Base-by-base conservation (phyloP, 2,888 invertebrate genomes). In the Candidula unifasciata region DNA sequence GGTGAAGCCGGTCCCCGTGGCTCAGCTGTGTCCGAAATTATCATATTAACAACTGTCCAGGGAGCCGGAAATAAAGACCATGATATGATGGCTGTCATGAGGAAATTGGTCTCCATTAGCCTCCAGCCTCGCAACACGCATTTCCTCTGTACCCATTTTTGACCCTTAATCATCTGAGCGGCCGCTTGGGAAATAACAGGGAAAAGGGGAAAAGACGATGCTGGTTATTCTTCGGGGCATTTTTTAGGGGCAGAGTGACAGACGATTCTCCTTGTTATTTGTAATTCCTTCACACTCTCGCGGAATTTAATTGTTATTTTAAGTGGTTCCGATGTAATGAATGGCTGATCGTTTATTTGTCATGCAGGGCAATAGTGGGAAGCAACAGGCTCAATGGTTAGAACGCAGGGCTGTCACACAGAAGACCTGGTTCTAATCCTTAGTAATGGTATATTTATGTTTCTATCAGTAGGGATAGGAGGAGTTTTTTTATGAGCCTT, bases 101-200 rank as follows among this genome's bases (percentile, higher is more conserved):
- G 79, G 27, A 79, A 79, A 79, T 79, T 79, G 79, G 64, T 44
- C 79, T 64, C 66, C 64, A 79, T 79, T 79, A 79, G 79, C 79
- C 79, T 79, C 37, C 21, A 57, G 79, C 44, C 79, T 54, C 74
- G 52, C 44, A 66, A 66, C 27, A 24, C 21, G 37, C 37, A 27
- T 52, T 68, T 68, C 79, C 68, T 30, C 74, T 13, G 30, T 54
- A 24, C 74, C 16, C 16, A 30, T 79, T 44, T 68, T 68, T 30
- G 52, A 68, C 68, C 66, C 68, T n/a, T 52, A 60, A 79, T 64
- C 44, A 66, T 64, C n/a, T 21, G 66, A 64, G 68, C 16, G 79
- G 37, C 27, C 79, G 30, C 79, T 16, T 18, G 79, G 79, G 79
- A 79, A 79, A 79, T 79, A 52, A 64, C 64, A 24, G 77, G 33